Conservation (phyloP, 2,113 vertebrate species). For the Peromyscus leucopus region DNA sequence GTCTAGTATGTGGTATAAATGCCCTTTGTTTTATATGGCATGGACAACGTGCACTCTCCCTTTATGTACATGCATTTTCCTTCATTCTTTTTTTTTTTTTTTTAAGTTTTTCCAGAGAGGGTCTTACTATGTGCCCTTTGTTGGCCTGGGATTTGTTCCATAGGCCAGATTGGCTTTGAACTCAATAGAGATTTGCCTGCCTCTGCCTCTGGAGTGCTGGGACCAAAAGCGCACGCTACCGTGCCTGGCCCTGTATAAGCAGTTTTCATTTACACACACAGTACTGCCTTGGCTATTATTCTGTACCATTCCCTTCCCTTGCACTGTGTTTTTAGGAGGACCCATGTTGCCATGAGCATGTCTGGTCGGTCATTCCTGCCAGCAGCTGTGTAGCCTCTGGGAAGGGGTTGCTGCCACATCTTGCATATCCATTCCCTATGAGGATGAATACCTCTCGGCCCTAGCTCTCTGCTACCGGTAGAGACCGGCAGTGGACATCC, state of each 20-base stretch:
- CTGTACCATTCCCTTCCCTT: not conserved
- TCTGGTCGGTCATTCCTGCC: not conserved
- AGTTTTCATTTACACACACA: not conserved
- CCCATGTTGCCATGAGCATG: not conserved
- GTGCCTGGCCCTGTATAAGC: not conserved
- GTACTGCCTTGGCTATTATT: not conserved
- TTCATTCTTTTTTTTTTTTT: not conserved
- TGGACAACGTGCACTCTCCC: not conserved
- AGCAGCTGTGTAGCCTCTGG: accelerated
- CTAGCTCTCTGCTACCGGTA: not conserved
- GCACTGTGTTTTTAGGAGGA: not conserved
- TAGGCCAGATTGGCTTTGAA: not conserved
- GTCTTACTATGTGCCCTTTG: not conserved
- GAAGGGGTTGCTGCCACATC: not conserved
- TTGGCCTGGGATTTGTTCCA: not conserved
- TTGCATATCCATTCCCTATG: not conserved
- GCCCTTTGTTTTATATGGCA: not conserved
- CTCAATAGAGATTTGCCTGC: not conserved
- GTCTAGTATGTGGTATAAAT: not conserved
- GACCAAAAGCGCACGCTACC: not conserved
- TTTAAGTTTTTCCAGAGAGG: not conserved
- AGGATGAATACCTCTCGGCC: not conserved
- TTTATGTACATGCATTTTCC: not conserved
- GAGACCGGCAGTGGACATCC: not conserved
- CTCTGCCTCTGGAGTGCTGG: not conserved